Evolutionary conservation across 2,888 invertebrate genomes (phyloP), one percentile per base, ranked within the genome.

Genomic region (Cataglyphis cursor): DNA sequence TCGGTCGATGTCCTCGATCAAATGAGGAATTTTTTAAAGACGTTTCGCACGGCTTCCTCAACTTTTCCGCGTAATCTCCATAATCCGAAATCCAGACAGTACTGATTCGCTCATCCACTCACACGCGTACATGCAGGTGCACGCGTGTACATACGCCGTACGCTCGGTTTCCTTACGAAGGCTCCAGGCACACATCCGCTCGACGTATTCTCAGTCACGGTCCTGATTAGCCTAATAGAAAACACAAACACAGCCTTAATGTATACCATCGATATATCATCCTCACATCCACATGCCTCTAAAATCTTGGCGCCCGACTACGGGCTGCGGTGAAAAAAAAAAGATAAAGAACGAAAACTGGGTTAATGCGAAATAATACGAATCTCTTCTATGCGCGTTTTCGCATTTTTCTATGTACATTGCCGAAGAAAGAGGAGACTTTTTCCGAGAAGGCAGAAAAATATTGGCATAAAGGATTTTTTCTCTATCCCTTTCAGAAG

Each of bases 221-320:
- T 87, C 92, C 90, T 92, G 93, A 93, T 93, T 93, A 93, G 92
- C 92, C 92, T 93, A 93, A 93, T 91, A 91, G 92, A 91, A 93
- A 93, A 92, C 89, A 92, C 93, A 93, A 93, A 91, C 90, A 91
- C 90, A 44, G 82, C 88, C 85, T 89, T 91, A 90, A 91, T 88
- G 91, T 90, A 90, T 88, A 90, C 90, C 89, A 82, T 90, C 90
- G 90, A 91, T 91, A 90, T 90, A 91, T 90, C 91, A 91, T 86
- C 87, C 88, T 81, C 85, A 85, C 86, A 82, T 84, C 81, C 72
- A 82, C 61, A 68, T 84, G 83, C 44, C 72, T 68, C 76, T 78
- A 89, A 82, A 88, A 86, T 84, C 83, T 68, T 41, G 41, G 70
- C 74, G 54, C 66, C 64, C 57, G 65, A 44, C 51, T 48, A 4